These are phyloP conservation scores for Calliopum simillimum DNA, from an alignment of 2,888 invertebrate genomes.

Conservation along the genomic window DNA sequence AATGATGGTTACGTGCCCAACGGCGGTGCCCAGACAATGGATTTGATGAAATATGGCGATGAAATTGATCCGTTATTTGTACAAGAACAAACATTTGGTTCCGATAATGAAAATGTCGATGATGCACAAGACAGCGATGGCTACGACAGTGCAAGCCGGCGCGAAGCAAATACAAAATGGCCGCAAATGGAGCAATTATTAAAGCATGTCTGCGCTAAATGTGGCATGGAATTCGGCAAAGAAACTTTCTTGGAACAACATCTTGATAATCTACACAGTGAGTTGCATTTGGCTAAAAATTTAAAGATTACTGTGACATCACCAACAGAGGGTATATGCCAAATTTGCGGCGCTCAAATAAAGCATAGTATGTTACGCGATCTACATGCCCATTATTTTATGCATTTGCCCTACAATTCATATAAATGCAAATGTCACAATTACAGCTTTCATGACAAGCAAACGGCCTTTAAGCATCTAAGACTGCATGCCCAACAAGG, in stretches of 20 bases:
- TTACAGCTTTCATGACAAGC: constrained; percentile 28
- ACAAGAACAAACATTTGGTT: background rate
- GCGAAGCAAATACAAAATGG: constrained; percentile 26
- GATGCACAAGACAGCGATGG: background rate
- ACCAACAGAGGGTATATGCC: constrained; percentile 15
- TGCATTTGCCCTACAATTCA: constrained; percentile 31
- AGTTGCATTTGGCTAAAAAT: constrained; percentile 19
- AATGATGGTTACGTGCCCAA: constrained; percentile 27
- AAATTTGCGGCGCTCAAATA: constrained; percentile 32
- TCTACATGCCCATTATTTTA: constrained; percentile 28
- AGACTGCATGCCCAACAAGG: constrained; percentile 25
- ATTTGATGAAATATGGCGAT: background rate
- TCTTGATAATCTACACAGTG: constrained; percentile 32
- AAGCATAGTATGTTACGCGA: constrained; percentile 25
- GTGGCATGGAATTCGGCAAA: constrained; percentile 36
- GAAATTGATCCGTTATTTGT: constrained; percentile 10
- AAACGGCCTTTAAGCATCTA: constrained; percentile 24
- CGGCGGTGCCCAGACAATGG: constrained; percentile 3
- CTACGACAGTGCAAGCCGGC: background rate
- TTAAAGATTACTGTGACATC: constrained; percentile 20
- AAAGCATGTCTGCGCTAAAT: constrained; percentile 28
- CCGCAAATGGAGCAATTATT: constrained; percentile 70
- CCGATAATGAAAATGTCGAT: background rate
- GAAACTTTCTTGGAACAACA: constrained; percentile 31
- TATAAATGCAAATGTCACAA: constrained; percentile 36